Base-by-base conservation (phyloP, 2,888 invertebrate species). In the Nudaria mundana region DNA sequence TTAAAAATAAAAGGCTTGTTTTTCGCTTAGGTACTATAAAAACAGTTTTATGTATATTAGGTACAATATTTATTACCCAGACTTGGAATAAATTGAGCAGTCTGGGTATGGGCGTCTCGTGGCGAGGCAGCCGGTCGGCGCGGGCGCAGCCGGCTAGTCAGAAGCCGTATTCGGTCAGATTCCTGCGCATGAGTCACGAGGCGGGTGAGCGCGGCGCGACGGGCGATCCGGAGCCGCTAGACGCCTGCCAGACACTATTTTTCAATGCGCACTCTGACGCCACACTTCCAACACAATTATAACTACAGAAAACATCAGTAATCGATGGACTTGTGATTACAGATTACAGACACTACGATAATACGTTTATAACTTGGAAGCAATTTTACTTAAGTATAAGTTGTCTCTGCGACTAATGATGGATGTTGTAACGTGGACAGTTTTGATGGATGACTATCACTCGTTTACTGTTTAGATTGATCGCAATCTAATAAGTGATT, bases 241-340 rank as follows among this genome's bases (percentile, higher is more conserved):
- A 81, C 81, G 71, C 60, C 58, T 55, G 63, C 67, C 80, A 84
- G 83, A 84, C 84, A 66, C 70, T 71, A 76, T 74, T 73, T 71
- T 72, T 73, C 70, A 71, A 66, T 57, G 60, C 61, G 58, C 46
- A 54, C 54, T 44, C 58, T 56, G 55, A 44, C 55, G 45, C 57
- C 61, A 56, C 59, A 48, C 45, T 52, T 44, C 48, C 48, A 41
- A 47, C 35, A 40, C 58, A 56, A 45, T 54, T 57, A 65, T 61
- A 63, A 48, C 47, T 60, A 48, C 56, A 60, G 48, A 48, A 56
- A 60, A 49, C 31, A 18, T 36, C 22, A 58, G 44, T 54, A 50
- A 45, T 50, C 42, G 42, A 44, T 41, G 40, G 30, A 35, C 31
- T 56, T n/a, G 54, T 58, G 50, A 58, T 40, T 38, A 50, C 44